Percentiles rank a stretch among this genome's conserved stretches.
Conservation (phyloP, 2,888 invertebrate species). For the Mythimna lalbum region DNA sequence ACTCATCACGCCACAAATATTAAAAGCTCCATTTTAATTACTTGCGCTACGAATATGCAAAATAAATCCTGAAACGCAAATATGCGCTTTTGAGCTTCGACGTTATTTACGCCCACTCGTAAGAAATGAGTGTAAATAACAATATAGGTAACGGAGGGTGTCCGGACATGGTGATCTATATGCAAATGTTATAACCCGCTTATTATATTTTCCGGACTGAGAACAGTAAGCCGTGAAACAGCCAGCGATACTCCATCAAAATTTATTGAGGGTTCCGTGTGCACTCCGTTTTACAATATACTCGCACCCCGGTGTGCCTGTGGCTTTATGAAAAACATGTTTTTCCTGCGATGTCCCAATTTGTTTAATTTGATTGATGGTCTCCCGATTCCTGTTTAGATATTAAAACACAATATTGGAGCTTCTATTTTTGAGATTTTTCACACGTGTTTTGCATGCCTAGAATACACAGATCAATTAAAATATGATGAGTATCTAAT, state of each 20-base stretch:
- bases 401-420: constrained; percentile 26
- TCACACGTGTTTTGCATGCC: constrained; percentile 19
- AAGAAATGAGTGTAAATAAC: constrained; percentile 82
- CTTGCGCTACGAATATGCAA: constrained; percentile 73
- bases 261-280: constrained; percentile 79
- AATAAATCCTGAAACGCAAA: constrained; percentile 71
- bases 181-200: constrained; percentile 90
- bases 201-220: constrained; percentile 86
- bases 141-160: constrained; percentile 75
- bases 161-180: constrained; percentile 87
- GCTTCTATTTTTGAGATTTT: constrained; percentile 9
- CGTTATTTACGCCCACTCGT: constrained; percentile 80
- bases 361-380: constrained; percentile 69
- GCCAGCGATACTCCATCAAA: constrained; percentile 82
- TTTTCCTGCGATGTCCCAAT: constrained; percentile 65
- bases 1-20: constrained; percentile 46
- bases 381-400: constrained; percentile 50
- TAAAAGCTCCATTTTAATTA: constrained; percentile 72
- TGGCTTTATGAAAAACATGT: constrained; percentile 75
- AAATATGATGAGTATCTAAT: too few relatives aligned
- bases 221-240: constrained; percentile 81
- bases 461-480: background rate
- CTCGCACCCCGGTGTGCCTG: constrained; percentile 50
- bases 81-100: constrained; percentile 64
- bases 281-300: constrained; percentile 71